phyloP scores from a whole-genome alignment of 92 coral and sea anemone species.

The Blastomussa wellsi region DNA sequence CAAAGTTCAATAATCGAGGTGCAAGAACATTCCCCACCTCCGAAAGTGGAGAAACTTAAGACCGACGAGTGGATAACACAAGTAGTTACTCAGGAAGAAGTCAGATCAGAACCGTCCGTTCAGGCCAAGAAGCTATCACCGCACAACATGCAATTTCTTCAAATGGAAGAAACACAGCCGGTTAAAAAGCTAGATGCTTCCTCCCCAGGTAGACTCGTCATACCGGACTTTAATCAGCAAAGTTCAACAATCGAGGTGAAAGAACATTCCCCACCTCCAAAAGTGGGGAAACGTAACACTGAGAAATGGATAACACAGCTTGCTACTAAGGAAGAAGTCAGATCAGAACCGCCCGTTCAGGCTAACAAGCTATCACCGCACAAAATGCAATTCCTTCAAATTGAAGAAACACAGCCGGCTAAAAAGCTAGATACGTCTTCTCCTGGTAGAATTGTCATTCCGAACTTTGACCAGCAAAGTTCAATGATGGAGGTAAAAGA shows the following conservation, averaged over 20 bases:
- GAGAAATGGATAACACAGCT: background rate
- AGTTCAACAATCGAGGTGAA: background rate
- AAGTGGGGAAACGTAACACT: no score
- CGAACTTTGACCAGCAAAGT: background rate
- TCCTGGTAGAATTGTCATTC: background rate
- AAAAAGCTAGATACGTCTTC: background rate
- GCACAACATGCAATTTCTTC: background rate
- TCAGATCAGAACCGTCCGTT: background rate
- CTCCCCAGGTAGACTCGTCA: background rate
- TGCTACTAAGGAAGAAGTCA: background rate
- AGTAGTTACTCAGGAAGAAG: background rate
- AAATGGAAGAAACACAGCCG: background rate
- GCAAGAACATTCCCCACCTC: background rate
- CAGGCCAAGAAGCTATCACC: background rate
- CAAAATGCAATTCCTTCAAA: background rate
- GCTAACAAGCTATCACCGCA: background rate
- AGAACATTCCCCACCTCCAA: background rate
- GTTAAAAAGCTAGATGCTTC: background rate
- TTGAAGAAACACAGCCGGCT: background rate
- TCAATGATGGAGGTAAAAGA: background rate
- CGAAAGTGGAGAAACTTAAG: background rate
- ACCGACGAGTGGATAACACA: constrained; percentile 3
- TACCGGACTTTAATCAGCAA: background rate
- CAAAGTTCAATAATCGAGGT: background rate
- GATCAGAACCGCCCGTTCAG: background rate